A percentile compares a stretch with the other conserved stretches of the same genome.
phyloP scores from a whole-genome alignment of 2,797 vertebrate species.

The Spea hammondii region DNA sequence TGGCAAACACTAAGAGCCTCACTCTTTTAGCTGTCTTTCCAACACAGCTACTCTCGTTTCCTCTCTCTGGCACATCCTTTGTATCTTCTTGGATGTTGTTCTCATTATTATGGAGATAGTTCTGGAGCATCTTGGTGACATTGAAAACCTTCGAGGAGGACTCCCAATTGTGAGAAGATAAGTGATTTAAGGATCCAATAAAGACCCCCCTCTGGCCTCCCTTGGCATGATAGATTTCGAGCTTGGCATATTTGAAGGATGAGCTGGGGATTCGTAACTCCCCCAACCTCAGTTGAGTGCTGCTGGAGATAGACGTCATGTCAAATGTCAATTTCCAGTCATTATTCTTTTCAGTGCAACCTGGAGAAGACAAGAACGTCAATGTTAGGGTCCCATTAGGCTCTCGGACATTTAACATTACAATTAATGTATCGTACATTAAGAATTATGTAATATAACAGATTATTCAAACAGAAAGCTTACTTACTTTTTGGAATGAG shows the following conservation, averaged over 20 bases:
- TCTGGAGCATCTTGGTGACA: conserved; percentile 70
- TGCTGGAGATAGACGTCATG: conserved; percentile 77
- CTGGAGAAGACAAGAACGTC: conserved; percentile 58
- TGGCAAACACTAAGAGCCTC: conserved; percentile 81
- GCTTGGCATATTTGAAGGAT: conserved; percentile 52
- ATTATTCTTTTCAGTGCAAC: conserved; percentile 65
- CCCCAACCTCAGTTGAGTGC: conserved; percentile 49
- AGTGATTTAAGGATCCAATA: conserved; percentile 70
- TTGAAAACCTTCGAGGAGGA: conserved; percentile 78
- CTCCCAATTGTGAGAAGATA: conserved; percentile 47
- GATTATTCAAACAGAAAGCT: too few relatives aligned
- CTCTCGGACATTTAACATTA: too few relatives aligned
- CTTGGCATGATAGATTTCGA: conserved; percentile 78
- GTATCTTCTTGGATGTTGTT: rapidly evolving
- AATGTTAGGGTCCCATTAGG: too few relatives aligned
- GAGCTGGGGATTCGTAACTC: conserved; percentile 74
- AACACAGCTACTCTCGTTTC: rapidly evolving
- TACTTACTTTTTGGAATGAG: not conserved
- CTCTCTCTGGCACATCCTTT: rapidly evolving
- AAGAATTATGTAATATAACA: too few relatives aligned
- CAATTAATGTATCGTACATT: too few relatives aligned
- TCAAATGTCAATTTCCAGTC: conserved; percentile 79
- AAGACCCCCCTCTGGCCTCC: conserved; percentile 62
- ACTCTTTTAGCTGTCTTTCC: conserved; percentile 57
- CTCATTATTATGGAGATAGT: conserved; percentile 69